A percentile compares a stretch with the other conserved stretches of the same genome.
Evolutionary conservation across 2,113 vertebrate species (phyloP).

Genomic region (Holacanthus passer): DNA sequence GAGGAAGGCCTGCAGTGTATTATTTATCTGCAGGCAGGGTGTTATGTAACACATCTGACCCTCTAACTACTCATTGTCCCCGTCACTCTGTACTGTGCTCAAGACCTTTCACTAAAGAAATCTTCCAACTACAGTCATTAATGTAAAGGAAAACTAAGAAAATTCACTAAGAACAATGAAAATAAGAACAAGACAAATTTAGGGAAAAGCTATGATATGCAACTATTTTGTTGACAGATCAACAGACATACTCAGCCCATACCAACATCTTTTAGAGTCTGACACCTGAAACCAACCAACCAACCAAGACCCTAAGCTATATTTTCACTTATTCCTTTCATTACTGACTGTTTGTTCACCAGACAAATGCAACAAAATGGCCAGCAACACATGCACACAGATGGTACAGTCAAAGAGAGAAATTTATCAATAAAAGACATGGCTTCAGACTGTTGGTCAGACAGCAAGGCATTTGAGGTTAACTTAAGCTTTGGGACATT

Average conservation of each 20-base stretch:
- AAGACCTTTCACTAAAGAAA: neutral
- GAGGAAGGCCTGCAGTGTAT: conserved; percentile 29
- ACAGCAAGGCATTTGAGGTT: too few species aligned
- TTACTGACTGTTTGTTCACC: neutral
- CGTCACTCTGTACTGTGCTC: neutral
- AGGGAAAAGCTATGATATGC: too few species aligned
- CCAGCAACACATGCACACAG: neutral
- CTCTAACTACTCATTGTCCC: conserved; percentile 1
- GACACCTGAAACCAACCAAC: neutral
- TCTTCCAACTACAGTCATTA: neutral
- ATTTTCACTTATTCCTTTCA: neutral
- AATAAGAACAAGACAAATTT: too few species aligned
- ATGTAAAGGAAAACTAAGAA: neutral
- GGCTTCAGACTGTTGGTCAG: too few species aligned
- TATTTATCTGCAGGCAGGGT: conserved; percentile 37
- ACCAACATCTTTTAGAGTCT: neutral
- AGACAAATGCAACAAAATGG: neutral
- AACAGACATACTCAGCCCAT: neutral
- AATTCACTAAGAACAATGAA: neutral
- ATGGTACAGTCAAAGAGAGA: neutral
- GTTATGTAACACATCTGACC: conserved; percentile 37
- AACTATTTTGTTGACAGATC: too few species aligned
- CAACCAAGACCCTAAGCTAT: neutral
- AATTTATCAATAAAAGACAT: neutral
- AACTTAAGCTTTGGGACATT: too few species aligned